Evolutionary conservation across 2,888 invertebrate species (phyloP), one percentile per base, ranked within the genome.

Genomic region (Watsonalla cultraria): DNA sequence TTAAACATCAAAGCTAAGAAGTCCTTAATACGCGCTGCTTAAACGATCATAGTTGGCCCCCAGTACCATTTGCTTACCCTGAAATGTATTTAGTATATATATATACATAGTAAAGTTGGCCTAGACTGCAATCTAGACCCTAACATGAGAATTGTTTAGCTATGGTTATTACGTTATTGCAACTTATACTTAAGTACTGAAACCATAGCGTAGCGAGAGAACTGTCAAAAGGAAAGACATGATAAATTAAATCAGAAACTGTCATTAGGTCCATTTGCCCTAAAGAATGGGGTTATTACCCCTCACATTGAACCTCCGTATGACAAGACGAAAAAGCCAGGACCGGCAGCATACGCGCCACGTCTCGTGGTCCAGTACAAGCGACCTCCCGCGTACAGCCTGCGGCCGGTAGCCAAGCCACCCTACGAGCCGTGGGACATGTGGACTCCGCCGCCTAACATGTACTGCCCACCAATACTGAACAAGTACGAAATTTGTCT

Each of bases 361-460:
- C 57, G 51, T 0, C 46, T 54, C 0, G 56, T 60, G 14, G 11
- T 64, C 0, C 60, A 58, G 4, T 65, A 68, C 48, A 86, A 81
- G 53, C 65, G 72, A 2, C 65, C 76, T 0, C 88, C 89, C 0
- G 80, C 81, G 0, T 88, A 80, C 64, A 68, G 72, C n/a, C 59
- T 84, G 57, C 68, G 72, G 14, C 66, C 63, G 0, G 71, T 76
- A 0, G 78, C 82, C 0, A 69, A 65, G 11, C 83, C 84, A 0
- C 73, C 72, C 0, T 84, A 77, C 56, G 61, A 78, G 52, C 60
- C 84, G 0, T 74, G 72, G 65, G 86, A 86, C 47, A 69, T 74
- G 67, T 89, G 89, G 89, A 86, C 86, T 0, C 83, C 86, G 0
- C 76, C 88, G 2, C 78, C 88, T 5, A 89, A 88, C 60, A 84